Percentiles rank a stretch among this genome's conserved stretches.
Evolutionary conservation across 2,797 vertebrate genomes (phyloP).

Genomic region (Eulemur rubriventer): DNA sequence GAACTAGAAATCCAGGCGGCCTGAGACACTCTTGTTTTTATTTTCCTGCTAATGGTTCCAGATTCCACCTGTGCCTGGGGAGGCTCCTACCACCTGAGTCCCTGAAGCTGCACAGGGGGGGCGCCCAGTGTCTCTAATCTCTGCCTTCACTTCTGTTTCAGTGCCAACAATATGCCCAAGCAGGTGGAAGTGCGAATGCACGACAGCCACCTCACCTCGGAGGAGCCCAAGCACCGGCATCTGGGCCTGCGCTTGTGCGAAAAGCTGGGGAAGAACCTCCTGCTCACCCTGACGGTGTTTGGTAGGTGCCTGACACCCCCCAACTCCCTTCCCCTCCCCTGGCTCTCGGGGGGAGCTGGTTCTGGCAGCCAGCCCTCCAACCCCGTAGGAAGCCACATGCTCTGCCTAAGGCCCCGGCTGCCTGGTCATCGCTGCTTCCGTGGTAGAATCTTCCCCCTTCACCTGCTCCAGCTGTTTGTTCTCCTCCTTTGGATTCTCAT

Average conservation of each 20-base stretch:
- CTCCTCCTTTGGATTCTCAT: background rate
- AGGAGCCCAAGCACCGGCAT: constrained; percentile 87
- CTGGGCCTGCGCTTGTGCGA: constrained; percentile 91
- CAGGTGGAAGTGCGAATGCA: constrained; percentile 99
- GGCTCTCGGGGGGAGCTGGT: background rate
- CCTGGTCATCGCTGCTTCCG: background rate
- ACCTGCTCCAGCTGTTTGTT: too few species aligned
- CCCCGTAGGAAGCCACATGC: rapidly evolving
- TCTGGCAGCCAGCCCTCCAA: background rate
- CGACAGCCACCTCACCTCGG: constrained; percentile 93
- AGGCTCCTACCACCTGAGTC: background rate
- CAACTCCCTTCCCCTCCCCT: rapidly evolving
- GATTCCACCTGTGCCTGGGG: background rate
- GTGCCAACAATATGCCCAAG: constrained; percentile 98
- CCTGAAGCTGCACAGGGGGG: rapidly evolving
- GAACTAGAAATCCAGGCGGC: background rate
- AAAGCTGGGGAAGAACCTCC: constrained; percentile 94
- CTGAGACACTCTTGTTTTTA: background rate
- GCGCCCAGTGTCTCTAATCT: background rate
- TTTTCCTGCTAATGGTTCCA: background rate
- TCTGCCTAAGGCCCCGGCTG: too few species aligned
- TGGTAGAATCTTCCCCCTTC: background rate
- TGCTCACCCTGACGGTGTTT: constrained; percentile 95
- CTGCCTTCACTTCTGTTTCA: constrained; percentile 74
- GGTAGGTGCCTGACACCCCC: constrained; percentile 84